Conservation (phyloP, 2,888 invertebrate species). For the Meghimatium bilineatum region DNA sequence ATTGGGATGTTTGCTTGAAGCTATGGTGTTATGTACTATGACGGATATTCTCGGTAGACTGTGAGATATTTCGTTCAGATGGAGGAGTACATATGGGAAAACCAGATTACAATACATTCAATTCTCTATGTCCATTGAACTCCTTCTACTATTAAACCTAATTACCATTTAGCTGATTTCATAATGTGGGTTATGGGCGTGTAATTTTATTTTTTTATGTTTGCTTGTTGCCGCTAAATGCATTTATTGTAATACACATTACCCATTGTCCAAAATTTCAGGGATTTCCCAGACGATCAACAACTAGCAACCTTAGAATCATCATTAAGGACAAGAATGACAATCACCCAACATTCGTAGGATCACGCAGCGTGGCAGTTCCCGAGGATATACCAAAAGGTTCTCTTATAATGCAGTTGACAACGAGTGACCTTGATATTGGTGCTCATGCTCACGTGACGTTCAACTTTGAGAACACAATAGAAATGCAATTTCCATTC, state of each 20-base stretch:
- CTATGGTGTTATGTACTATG: too few relatives aligned
- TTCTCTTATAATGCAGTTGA: slow-evolving; percentile 87
- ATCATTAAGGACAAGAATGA: slow-evolving; percentile 71
- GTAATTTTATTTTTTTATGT: too few relatives aligned
- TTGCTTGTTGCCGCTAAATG: too few relatives aligned
- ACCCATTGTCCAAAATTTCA: slow-evolving; percentile 49
- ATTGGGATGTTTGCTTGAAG: too few relatives aligned
- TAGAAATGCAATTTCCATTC: slow-evolving; percentile 59
- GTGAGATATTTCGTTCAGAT: too few relatives aligned
- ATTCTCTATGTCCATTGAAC: too few relatives aligned
- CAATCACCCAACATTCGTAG: slow-evolving; percentile 69
- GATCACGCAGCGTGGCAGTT: slow-evolving; percentile 93
- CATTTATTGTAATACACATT: too few relatives aligned
- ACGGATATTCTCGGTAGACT: too few relatives aligned
- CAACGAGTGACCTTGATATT: slow-evolving; percentile 70
- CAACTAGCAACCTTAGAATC: slow-evolving; percentile 67
- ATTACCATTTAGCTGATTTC: too few relatives aligned
- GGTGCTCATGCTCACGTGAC: slow-evolving; percentile 64
- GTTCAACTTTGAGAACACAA: slow-evolving; percentile 57
- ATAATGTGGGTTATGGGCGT: slow-evolving; percentile 72
- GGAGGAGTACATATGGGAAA: too few relatives aligned
- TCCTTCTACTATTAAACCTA: too few relatives aligned
- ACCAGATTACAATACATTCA: too few relatives aligned
- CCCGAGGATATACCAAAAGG: slow-evolving; percentile 95
- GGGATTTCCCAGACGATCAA: slow-evolving; percentile 56